These are phyloP conservation scores for Danio jaintianensis DNA, from an alignment of 2,797 vertebrate species.

Conservation along the genomic window DNA sequence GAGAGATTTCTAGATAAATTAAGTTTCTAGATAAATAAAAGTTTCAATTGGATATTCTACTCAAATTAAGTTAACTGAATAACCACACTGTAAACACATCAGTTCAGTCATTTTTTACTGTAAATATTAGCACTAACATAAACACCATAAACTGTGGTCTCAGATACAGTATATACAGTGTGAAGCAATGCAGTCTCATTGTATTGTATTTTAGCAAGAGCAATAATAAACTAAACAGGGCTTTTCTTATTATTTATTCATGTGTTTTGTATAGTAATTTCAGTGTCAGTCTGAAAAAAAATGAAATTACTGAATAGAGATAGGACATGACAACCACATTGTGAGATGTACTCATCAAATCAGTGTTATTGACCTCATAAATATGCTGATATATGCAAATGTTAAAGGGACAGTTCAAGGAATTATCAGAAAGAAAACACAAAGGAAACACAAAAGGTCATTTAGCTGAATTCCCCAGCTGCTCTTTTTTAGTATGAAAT, in stretches of 20 bases:
- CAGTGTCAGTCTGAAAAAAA: not conserved
- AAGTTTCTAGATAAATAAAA: too few relatives aligned
- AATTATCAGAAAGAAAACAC: too few relatives aligned
- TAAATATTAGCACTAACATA: not conserved
- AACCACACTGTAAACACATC: too few relatives aligned
- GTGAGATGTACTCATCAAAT: not conserved
- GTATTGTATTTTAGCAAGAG: not conserved
- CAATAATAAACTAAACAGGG: not conserved
- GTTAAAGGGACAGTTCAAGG: not conserved
- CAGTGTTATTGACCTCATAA: not conserved
- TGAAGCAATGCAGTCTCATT: not conserved
- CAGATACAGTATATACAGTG: not conserved
- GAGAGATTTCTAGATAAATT: too few relatives aligned
- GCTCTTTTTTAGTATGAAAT: not conserved
- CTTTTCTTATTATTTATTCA: not conserved
- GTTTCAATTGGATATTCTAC: too few relatives aligned
- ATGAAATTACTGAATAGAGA: not conserved
- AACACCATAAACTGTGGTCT: not conserved
- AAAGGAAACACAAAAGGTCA: not conserved
- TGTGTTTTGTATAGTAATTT: not conserved
- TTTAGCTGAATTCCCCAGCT: not conserved
- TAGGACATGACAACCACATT: not conserved
- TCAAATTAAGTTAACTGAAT: too few relatives aligned
- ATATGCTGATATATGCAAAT: not conserved
- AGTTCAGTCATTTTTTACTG: too few relatives aligned